Evolutionary conservation across 2,797 vertebrate species (phyloP).

Genomic region (Myotis pilosus): DNA sequence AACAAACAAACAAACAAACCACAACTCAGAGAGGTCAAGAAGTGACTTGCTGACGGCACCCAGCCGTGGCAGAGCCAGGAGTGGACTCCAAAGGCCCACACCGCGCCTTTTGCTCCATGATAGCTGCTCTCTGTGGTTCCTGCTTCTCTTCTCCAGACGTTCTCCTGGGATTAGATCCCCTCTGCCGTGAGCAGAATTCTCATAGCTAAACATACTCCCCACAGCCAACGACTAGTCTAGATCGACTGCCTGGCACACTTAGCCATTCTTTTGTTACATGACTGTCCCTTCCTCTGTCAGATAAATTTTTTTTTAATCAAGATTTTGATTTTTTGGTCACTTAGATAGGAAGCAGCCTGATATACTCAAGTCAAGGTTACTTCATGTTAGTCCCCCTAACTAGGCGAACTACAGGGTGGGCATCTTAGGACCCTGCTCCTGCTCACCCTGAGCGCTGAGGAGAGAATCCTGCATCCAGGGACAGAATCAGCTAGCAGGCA

Average conservation of each 20-base stretch:
- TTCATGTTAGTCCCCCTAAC: not conserved
- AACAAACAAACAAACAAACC: not conserved
- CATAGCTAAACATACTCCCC: not conserved
- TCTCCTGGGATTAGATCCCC: not conserved
- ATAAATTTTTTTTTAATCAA: not conserved
- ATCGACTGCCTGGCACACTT: too few relatives aligned
- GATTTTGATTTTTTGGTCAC: not conserved
- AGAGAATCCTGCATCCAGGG: not conserved
- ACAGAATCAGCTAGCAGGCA: not conserved
- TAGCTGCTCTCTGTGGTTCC: not conserved
- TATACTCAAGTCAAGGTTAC: not conserved
- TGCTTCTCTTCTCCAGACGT: not conserved
- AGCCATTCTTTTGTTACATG: not conserved
- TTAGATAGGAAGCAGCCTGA: not conserved
- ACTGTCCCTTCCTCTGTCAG: not conserved
- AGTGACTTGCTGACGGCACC: not conserved
- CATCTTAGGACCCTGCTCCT: not conserved
- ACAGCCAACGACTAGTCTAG: not conserved
- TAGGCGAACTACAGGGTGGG: not conserved
- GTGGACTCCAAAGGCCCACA: not conserved
- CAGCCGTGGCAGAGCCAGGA: not conserved
- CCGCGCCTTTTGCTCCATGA: rapidly evolving
- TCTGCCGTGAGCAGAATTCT: not conserved
- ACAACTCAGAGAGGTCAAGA: not conserved
- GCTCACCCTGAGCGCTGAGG: not conserved